Conservation (phyloP, 1,140 invertebrate genomes). For the Bemisia tabaci region DNA sequence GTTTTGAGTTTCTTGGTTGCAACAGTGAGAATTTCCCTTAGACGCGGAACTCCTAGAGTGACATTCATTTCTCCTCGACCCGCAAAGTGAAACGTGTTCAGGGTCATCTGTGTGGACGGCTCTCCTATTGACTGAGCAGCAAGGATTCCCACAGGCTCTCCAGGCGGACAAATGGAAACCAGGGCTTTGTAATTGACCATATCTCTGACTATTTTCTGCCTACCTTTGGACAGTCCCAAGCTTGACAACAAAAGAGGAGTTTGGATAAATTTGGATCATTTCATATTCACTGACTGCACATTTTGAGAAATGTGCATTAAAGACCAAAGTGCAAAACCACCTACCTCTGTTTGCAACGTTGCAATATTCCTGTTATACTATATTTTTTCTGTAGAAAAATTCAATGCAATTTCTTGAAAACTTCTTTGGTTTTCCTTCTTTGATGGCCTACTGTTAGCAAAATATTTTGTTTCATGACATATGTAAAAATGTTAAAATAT, state of each 20-base stretch:
- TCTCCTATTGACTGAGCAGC: slow-evolving; percentile 95
- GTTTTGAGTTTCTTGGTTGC: slow-evolving; percentile 83
- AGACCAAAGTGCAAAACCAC: too few species aligned
- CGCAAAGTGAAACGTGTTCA: slow-evolving; percentile 99
- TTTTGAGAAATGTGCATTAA: too few species aligned
- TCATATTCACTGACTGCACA: too few species aligned
- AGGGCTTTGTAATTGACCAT: slow-evolving; percentile 65
- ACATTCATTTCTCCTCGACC: slow-evolving; percentile 99
- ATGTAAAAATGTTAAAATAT: too few species aligned
- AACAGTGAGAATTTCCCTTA: slow-evolving; percentile 94
- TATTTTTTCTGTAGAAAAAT: too few species aligned
- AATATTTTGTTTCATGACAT: too few species aligned
- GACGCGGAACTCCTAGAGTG: slow-evolving; percentile 89
- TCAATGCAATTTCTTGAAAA: too few species aligned
- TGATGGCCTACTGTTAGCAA: too few species aligned
- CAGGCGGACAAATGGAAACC: slow-evolving; percentile 64
- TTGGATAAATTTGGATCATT: background rate
- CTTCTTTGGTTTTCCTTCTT: too few species aligned
- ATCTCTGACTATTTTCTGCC: slow-evolving; percentile 38
- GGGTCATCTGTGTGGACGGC: slow-evolving; percentile 98
- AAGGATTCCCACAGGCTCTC: slow-evolving; percentile 90
- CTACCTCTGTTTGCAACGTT: too few species aligned
- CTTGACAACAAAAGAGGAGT: background rate
- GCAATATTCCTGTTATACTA: too few species aligned
- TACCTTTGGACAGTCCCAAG: background rate